Percentiles rank a stretch among this genome's conserved stretches.
Evolutionary conservation across 1,140 invertebrate genomes (phyloP).

Genomic region (Lordiphosa stackelbergi): DNA sequence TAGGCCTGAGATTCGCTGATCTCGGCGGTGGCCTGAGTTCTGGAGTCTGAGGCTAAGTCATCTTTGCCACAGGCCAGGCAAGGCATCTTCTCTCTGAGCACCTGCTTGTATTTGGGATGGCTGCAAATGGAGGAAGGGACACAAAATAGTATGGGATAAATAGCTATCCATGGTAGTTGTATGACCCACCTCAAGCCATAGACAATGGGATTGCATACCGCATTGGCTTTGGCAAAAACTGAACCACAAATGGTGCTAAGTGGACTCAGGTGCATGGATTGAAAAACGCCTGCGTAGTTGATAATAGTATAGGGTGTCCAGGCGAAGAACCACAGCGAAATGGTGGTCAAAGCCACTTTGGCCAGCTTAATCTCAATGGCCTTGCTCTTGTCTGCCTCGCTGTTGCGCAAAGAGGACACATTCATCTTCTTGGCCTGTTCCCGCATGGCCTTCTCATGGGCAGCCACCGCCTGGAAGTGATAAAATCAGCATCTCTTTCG

Average conservation of each 20-base stretch:
- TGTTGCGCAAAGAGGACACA: conserved; percentile 82
- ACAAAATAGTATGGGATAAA: neutral
- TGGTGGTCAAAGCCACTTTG: conserved; percentile 85
- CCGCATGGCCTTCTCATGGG: conserved; percentile 84
- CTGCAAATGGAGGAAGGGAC: conserved; percentile 63
- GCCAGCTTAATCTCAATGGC: conserved; percentile 81
- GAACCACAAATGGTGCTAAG: conserved; percentile 84
- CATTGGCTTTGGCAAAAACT: conserved; percentile 83
- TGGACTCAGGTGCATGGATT: conserved; percentile 81
- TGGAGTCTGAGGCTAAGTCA: conserved; percentile 79
- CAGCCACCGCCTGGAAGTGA: conserved; percentile 80
- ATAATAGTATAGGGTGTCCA: conserved; percentile 87
- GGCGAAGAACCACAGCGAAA: conserved; percentile 86
- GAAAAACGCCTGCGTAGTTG: conserved; percentile 84
- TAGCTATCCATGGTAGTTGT: neutral
- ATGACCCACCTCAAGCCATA: conserved; percentile 78
- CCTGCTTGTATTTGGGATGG: conserved; percentile 86
- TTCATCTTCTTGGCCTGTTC: conserved; percentile 87
- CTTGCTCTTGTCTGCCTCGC: conserved; percentile 81
- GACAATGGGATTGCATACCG: conserved; percentile 84
- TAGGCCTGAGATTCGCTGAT: conserved; percentile 73
- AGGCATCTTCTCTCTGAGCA: conserved; percentile 70
- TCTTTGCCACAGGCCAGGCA: conserved; percentile 80
- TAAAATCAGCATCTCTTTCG: neutral
- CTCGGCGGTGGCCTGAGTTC: conserved; percentile 68